These are phyloP conservation scores for Taurulus bubalis DNA, from an alignment of 2,113 vertebrate genomes.

Conservation along the genomic window DNA sequence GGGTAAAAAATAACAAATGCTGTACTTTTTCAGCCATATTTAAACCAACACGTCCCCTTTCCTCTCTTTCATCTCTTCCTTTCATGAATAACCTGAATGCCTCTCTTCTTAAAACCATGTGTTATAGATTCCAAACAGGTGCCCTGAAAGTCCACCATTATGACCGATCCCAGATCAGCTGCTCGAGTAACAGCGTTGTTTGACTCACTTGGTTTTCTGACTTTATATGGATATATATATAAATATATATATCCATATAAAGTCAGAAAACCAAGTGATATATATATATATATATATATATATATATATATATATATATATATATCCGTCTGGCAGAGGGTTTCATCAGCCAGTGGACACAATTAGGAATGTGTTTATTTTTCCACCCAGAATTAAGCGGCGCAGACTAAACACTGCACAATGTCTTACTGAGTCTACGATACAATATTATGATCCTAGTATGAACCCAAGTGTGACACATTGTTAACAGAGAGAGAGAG, in stretches of 20 bases:
- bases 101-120: not conserved
- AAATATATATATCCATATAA: no score
- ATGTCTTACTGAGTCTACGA: constrained; percentile 8
- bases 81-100: not conserved
- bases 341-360: constrained; percentile 24
- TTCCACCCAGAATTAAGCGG: constrained; percentile 35
- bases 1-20: not conserved
- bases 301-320: no score
- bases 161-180: constrained; percentile 2
- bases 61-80: no score
- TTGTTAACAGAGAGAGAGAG: not conserved
- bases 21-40: not conserved
- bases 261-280: no score
- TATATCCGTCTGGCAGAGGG: constrained; percentile 3
- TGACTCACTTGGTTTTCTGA: constrained; percentile 20
- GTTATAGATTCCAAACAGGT: not conserved
- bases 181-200: not conserved
- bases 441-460: constrained; percentile 3
- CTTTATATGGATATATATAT: constrained; percentile 44
- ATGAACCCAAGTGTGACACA: constrained; percentile 1
- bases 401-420: constrained; percentile 33
- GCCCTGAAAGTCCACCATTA: not conserved
- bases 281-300: no score
- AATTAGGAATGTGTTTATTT: constrained; percentile 48
- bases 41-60: not conserved